A percentile compares a stretch with the other conserved stretches of the same genome.
phyloP scores from a whole-genome alignment of 2,888 invertebrate species.

The Dione juno region DNA sequence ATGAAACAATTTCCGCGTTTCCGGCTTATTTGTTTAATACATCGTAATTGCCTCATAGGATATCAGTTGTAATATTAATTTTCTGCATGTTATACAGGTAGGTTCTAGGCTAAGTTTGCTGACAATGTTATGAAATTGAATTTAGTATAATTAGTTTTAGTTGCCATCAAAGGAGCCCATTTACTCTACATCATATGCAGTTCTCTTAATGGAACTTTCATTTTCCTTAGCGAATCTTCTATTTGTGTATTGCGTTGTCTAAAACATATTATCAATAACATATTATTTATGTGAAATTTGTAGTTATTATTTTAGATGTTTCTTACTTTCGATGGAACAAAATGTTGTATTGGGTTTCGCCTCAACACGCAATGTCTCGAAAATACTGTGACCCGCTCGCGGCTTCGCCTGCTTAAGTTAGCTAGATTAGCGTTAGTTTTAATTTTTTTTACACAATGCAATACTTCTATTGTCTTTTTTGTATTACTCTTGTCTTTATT shows the following conservation, averaged over 20 bases:
- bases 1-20: background rate
- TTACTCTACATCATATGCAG: constrained; percentile 15
- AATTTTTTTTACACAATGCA: too few relatives aligned
- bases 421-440: too few relatives aligned
- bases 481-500: too few relatives aligned
- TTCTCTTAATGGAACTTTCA: constrained; percentile 24
- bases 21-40: background rate
- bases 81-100: constrained; percentile 35
- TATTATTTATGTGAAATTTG: background rate
- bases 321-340: too few relatives aligned
- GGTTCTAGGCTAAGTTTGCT: constrained; percentile 31
- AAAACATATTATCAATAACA: background rate
- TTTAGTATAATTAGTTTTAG: constrained; percentile 41
- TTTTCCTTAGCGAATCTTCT: constrained; percentile 4
- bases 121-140: constrained; percentile 42
- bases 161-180: constrained; percentile 29
- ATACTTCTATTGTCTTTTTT: too few relatives aligned
- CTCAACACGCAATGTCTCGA: too few relatives aligned
- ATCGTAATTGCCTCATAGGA: background rate
- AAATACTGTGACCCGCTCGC: too few relatives aligned
- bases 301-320: too few relatives aligned
- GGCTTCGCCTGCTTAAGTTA: too few relatives aligned
- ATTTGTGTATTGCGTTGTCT: background rate
- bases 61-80: constrained; percentile 35
- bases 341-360: too few relatives aligned